These are phyloP conservation scores for Lampris incognitus DNA, from an alignment of 2,113 vertebrate genomes.

Conservation along the genomic window DNA sequence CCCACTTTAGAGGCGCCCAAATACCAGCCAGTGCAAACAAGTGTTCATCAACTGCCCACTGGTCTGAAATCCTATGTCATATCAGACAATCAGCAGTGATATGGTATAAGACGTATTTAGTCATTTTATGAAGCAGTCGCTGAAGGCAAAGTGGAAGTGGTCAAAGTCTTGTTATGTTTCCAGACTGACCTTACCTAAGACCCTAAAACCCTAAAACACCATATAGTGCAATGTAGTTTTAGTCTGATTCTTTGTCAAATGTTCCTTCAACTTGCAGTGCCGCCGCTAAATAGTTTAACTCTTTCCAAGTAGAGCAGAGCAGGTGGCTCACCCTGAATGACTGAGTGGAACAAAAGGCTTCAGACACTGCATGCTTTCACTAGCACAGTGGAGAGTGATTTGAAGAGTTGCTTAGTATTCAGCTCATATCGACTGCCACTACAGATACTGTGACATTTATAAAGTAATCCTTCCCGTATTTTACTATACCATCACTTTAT, in stretches of 20 bases:
- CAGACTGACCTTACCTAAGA: background rate
- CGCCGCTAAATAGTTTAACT: constrained; percentile 50
- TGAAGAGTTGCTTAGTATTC: constrained; percentile 77
- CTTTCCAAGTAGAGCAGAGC: constrained; percentile 43
- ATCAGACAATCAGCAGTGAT: background rate
- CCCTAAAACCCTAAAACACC: background rate
- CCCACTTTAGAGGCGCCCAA: constrained; percentile 48
- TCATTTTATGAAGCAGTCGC: constrained; percentile 7
- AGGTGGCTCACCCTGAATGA: constrained; percentile 76
- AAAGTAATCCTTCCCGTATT: constrained; percentile 47
- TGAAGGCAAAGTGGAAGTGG: background rate
- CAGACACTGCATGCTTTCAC: constrained; percentile 74
- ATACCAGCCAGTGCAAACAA: constrained; percentile 56
- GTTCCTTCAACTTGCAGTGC: constrained; percentile 26
- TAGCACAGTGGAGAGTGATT: constrained; percentile 67
- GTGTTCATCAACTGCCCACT: constrained; percentile 36
- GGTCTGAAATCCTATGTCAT: constrained; percentile 15
- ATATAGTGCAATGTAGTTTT: no score
- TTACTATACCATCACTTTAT: constrained; percentile 44
- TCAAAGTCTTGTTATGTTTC: background rate
- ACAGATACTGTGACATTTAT: constrained; percentile 74
- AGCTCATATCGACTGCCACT: constrained; percentile 67
- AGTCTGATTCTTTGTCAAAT: constrained; percentile 27
- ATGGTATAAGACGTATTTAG: background rate
- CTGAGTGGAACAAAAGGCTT: constrained; percentile 69